These are phyloP conservation scores for Caenorhabditis brenneri DNA, from an alignment of 1,140 invertebrate species.

Conservation along the genomic window DNA sequence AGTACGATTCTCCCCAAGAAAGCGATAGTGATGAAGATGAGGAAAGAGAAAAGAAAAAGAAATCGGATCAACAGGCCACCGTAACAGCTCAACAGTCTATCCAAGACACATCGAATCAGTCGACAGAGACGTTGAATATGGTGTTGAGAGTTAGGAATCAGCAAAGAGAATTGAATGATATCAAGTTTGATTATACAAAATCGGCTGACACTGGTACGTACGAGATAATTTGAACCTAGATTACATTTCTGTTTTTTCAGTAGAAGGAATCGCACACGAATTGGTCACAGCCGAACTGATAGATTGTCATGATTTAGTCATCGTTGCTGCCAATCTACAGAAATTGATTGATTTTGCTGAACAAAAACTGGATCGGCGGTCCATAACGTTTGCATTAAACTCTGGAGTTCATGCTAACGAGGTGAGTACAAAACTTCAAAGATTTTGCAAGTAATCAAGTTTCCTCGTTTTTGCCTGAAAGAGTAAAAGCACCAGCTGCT, in stretches of 20 bases:
- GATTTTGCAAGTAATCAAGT: too few relatives aligned
- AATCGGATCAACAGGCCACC: constrained; percentile 36
- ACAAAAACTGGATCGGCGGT: constrained; percentile 72
- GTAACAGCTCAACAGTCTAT: constrained; percentile 49
- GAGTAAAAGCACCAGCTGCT: too few relatives aligned
- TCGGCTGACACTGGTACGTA: constrained; percentile 77
- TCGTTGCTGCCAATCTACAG: constrained; percentile 88
- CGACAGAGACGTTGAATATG: constrained; percentile 61
- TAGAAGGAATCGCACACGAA: constrained; percentile 91
- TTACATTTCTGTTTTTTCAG: constrained; percentile 65
- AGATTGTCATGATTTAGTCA: constrained; percentile 85
- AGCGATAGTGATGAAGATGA: constrained; percentile 57
- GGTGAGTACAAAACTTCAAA: constrained; percentile 70
- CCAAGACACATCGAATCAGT: constrained; percentile 2
- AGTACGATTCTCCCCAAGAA: constrained; percentile 63
- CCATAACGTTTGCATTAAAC: constrained; percentile 89
- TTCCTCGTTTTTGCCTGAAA: too few relatives aligned
- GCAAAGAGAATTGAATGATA: constrained; percentile 90
- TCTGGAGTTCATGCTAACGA: constrained; percentile 82
- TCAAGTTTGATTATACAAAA: constrained; percentile 90
- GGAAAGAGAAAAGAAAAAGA: constrained; percentile 26
- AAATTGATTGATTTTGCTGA: constrained; percentile 80
- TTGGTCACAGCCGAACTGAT: constrained; percentile 91
- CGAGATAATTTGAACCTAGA: neutral
- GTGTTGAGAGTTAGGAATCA: constrained; percentile 78